These are phyloP conservation scores for Amphilophus citrinellus DNA, from an alignment of 2,113 vertebrate genomes.

Conservation along the genomic window DNA sequence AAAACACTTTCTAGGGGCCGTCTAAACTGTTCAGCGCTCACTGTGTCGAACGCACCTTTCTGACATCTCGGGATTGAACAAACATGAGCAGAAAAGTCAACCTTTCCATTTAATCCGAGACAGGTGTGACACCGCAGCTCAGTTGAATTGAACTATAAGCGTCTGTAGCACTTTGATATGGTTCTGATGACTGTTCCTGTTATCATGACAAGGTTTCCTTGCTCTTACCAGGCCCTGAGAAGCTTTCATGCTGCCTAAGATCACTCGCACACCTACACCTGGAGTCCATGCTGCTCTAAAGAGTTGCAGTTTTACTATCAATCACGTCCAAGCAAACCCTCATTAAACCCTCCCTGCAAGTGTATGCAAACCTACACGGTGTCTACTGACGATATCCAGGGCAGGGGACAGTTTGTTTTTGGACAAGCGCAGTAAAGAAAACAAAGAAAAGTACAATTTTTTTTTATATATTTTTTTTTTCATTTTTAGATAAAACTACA, in stretches of 20 bases:
- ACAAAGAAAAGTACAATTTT: constrained; percentile 58
- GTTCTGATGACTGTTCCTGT: background rate
- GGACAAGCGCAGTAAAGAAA: constrained; percentile 75
- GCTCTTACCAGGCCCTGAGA: constrained; percentile 48
- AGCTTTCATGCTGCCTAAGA: constrained; percentile 18
- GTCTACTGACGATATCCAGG: constrained; percentile 66
- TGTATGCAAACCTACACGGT: constrained; percentile 68
- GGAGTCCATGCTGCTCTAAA: constrained; percentile 39
- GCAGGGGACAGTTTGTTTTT: constrained; percentile 47
- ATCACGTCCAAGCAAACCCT: constrained; percentile 45
- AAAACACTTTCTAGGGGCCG: background rate
- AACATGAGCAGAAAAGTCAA: background rate
- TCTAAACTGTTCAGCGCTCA: background rate
- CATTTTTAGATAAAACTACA: constrained; percentile 84
- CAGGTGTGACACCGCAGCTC: constrained; percentile 14
- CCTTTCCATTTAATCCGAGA: background rate
- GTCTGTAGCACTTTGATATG: background rate
- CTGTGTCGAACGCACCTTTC: background rate
- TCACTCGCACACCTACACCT: constrained; percentile 32
- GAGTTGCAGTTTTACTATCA: constrained; percentile 41
- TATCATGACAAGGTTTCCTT: constrained; percentile 1
- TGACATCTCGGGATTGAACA: background rate
- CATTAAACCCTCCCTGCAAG: constrained; percentile 56
- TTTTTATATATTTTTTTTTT: constrained; percentile 70
- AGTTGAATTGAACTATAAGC: background rate